Conservation (phyloP, 1,140 invertebrate species). For the Cotesia chilonis region DNA sequence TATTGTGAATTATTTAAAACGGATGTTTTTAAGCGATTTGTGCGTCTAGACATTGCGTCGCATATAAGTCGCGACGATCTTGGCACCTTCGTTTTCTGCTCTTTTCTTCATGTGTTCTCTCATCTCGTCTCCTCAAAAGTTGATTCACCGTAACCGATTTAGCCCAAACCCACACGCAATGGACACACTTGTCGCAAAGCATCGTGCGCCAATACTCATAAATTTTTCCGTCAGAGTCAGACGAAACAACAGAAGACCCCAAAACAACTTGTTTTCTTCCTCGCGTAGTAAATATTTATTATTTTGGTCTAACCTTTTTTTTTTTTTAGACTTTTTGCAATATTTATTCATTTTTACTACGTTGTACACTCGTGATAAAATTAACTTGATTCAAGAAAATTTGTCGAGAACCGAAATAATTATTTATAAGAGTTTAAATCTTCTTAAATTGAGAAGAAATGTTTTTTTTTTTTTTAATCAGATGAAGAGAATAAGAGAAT, state of each 20-base stretch:
- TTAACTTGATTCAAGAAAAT: too few relatives aligned
- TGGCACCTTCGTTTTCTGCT: constrained; percentile 14
- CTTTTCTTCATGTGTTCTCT: constrained; percentile 24
- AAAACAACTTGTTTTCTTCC: constrained; percentile 4
- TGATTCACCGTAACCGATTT: constrained; percentile 53
- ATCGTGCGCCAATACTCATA: constrained; percentile 35
- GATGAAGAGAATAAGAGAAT: too few relatives aligned
- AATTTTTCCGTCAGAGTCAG: constrained; percentile 47
- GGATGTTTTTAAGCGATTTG: constrained; percentile 44
- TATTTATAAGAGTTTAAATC: too few relatives aligned
- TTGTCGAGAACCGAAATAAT: too few relatives aligned
- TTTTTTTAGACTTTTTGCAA: too few relatives aligned
- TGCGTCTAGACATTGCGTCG: constrained; percentile 50
- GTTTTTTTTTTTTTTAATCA: too few relatives aligned
- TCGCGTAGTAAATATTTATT: constrained; percentile 10
- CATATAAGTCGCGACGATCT: constrained; percentile 31
- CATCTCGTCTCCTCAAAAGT: constrained; percentile 35
- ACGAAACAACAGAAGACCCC: constrained; percentile 44
- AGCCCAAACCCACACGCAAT: constrained; percentile 47
- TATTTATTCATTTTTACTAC: too few relatives aligned
- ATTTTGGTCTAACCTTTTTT: not conserved
- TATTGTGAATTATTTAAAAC: too few relatives aligned
- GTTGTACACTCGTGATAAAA: too few relatives aligned
- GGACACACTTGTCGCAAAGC: constrained; percentile 38
- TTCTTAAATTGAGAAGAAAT: too few relatives aligned